These are phyloP conservation scores for Lutjanus campechanus DNA, from an alignment of 2,797 vertebrate species.

Conservation along the genomic window DNA sequence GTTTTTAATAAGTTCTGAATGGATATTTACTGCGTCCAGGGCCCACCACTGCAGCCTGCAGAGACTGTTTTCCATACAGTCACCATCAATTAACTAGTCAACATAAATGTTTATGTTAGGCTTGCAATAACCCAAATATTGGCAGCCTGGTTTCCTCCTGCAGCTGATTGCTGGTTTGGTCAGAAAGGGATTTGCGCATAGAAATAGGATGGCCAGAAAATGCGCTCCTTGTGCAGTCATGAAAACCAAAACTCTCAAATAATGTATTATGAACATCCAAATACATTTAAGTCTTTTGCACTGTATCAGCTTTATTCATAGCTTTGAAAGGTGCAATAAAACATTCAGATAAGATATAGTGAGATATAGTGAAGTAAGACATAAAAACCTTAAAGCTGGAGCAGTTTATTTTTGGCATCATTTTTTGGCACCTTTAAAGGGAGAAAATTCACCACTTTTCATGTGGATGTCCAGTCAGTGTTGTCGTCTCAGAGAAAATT, in stretches of 20 bases:
- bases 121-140: constrained; percentile 52
- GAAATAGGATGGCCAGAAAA: constrained; percentile 45
- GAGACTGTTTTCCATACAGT: constrained; percentile 44
- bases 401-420: too few relatives aligned
- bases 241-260: constrained; percentile 25
- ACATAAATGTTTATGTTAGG: constrained; percentile 61
- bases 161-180: constrained; percentile 63
- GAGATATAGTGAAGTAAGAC: too few relatives aligned
- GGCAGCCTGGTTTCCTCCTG: constrained; percentile 48
- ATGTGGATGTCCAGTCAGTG: too few relatives aligned
- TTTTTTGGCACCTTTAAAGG: too few relatives aligned
- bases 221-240: constrained; percentile 30
- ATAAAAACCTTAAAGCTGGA: too few relatives aligned
- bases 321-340: neutral
- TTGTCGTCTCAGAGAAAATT: too few relatives aligned
- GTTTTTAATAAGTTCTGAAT: constrained; percentile 45
- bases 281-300: neutral
- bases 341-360: too few relatives aligned
- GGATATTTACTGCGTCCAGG: constrained; percentile 32
- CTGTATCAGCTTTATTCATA: neutral
- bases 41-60: constrained; percentile 21
- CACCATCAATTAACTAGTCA: constrained; percentile 54
- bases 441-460: too few relatives aligned
- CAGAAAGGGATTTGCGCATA: constrained; percentile 30
- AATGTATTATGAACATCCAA: constrained; percentile 11